A percentile compares a stretch with the other conserved stretches of the same genome.
phyloP scores from a whole-genome alignment of 2,113 vertebrate species.

The Calyptomena viridis region DNA sequence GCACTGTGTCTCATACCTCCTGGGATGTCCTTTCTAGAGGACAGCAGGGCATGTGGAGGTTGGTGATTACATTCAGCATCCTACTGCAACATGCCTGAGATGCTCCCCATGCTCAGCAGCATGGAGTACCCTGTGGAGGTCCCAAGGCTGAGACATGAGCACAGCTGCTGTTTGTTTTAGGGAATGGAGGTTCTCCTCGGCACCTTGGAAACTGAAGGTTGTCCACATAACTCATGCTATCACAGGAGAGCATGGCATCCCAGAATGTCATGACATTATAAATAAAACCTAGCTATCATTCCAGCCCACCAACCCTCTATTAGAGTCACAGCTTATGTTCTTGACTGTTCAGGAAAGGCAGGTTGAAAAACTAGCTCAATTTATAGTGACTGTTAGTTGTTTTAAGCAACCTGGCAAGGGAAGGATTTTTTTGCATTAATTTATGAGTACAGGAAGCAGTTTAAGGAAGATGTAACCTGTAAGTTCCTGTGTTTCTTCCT shows the following conservation, averaged over 20 bases:
- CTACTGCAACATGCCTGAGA: not conserved
- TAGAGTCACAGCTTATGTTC: not conserved
- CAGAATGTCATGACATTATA: not conserved
- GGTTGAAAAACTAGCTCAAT: not conserved
- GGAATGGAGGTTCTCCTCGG: not conserved
- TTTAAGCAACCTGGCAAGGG: not conserved
- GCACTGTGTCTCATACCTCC: not conserved
- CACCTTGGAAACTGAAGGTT: not conserved
- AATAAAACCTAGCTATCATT: not conserved
- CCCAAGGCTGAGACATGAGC: not conserved
- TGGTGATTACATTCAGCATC: not conserved
- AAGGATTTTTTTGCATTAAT: not conserved
- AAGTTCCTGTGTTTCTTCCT: conserved; percentile 36
- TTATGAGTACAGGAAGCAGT: conserved; percentile 9
- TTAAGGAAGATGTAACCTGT: conserved; percentile 25
- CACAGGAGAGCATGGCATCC: not conserved
- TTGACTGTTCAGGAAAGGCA: not conserved
- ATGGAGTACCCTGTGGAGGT: not conserved
- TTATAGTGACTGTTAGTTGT: not conserved
- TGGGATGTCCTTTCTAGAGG: not conserved
- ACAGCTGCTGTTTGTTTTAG: not conserved
- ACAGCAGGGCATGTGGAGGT: not conserved
- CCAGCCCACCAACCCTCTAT: not conserved
- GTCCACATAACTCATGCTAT: fast-evolving
- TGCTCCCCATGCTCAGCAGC: not conserved